Conservation (phyloP, 2,113 vertebrate genomes). For the Beaufortia kweichowensis region DNA sequence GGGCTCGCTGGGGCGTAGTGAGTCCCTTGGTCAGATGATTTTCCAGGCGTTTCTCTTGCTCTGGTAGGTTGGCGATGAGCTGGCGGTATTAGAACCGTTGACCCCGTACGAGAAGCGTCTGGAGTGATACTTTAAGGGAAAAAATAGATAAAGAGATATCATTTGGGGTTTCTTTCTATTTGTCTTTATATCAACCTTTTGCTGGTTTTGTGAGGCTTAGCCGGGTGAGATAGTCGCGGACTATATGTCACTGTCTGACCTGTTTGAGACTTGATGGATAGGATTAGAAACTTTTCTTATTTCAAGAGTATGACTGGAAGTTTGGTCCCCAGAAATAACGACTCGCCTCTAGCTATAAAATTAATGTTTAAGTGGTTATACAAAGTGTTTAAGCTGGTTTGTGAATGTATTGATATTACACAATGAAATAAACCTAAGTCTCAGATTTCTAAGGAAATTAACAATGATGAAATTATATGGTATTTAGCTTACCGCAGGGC, state of each 20-base stretch:
- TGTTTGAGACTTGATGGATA: conserved; percentile 67
- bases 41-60: conserved; percentile 13
- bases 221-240: conserved; percentile 42
- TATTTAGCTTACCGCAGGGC: background rate
- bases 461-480: conserved; percentile 14
- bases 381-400: background rate
- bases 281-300: conserved; percentile 50
- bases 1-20: conserved; percentile 16
- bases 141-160: conserved; percentile 62
- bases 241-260: conserved; percentile 72
- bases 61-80: background rate
- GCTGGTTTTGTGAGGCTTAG: conserved; percentile 33
- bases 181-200: conserved; percentile 46
- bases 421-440: background rate
- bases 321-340: background rate
- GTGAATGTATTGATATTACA: background rate
- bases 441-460: conserved; percentile 9
- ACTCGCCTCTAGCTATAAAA: conserved; percentile 33
- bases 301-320: conserved; percentile 10
- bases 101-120: conserved; percentile 56
- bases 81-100: conserved; percentile 15
- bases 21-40: conserved; percentile 21
- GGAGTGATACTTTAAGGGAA: conserved; percentile 53
- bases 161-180: conserved; percentile 64
- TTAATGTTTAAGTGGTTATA: no score